Conservation (phyloP, 2,797 vertebrate species). For the Channa striata region DNA sequence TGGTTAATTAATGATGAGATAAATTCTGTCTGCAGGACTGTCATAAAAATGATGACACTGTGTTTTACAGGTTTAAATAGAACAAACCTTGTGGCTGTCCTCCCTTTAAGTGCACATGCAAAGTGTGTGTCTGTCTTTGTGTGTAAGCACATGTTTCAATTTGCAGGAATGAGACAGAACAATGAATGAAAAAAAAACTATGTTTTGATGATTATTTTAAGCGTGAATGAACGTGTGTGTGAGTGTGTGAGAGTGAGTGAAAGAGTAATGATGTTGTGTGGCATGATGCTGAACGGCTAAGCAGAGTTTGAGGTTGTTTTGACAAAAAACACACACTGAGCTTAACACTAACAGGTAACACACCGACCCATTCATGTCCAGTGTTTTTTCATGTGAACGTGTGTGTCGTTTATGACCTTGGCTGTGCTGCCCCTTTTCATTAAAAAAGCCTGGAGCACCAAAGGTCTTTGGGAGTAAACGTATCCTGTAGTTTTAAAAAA, state of each 20-base stretch:
- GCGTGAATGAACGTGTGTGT: background rate
- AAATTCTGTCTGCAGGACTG: conserved; percentile 98
- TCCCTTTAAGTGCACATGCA: conserved; percentile 54
- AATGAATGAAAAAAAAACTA: conserved; percentile 34
- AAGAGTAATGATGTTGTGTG: conserved; percentile 42
- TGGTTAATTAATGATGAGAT: conserved; percentile 99
- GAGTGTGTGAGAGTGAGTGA: conserved; percentile 17
- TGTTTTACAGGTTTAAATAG: conserved; percentile 98
- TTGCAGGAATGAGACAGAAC: conserved; percentile 32
- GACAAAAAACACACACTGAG: conserved; percentile 37
- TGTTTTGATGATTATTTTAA: conserved; percentile 20
- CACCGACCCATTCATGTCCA: conserved; percentile 31
- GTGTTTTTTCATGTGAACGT: conserved; percentile 9
- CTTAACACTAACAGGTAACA: conserved; percentile 53
- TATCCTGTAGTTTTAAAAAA: conserved; percentile 4
- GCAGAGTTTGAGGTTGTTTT: conserved; percentile 41
- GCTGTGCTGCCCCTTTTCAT: conserved; percentile 31
- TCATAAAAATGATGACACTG: conserved; percentile 98
- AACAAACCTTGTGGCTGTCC: conserved; percentile 81
- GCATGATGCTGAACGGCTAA: conserved; percentile 30
- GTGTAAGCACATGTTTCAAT: conserved; percentile 30
- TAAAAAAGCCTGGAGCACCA: conserved; percentile 32
- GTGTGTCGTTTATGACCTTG: conserved; percentile 47
- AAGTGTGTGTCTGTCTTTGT: conserved; percentile 15
- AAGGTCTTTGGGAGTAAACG: conserved; percentile 17